Evolutionary conservation across 2,797 vertebrate genomes (phyloP), one percentile per base, ranked within the genome.

Genomic region (Oreonectes daqikongensis): DNA sequence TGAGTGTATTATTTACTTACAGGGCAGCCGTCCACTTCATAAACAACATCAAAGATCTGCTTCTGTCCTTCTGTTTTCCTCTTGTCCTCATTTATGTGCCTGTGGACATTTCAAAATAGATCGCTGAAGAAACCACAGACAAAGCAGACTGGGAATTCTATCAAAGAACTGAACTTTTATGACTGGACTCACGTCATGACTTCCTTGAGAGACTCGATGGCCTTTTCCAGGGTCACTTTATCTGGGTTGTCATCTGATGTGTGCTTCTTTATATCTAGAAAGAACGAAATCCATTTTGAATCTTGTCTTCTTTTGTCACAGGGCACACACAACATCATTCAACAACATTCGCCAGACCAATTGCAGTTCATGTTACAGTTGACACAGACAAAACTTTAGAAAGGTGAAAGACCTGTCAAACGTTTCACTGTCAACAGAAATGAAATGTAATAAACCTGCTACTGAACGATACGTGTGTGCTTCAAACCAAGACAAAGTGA

Each of bases 21-120:
- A 42, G 97, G 97, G 81, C 97, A 99, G 81, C 96, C 96, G 78
- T 98, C 98, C 38, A 99, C 98, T 91, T 99, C 97, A 87, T 99
- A 99, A 80, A 99, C 96, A 12, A 99, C 96, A 1, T 99, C 96
- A 85, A 99, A 99, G 88, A 99, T 98, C 87, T 97, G 97, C 87
- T 95, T 97, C 85, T 99, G 97, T 61, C 95, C 96, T 85, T 99
- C 98, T 0, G 98, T 99, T 93, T 98, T 99, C 81, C 98, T 95
- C 91, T 99, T 99, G 90, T 99, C 98, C 86, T 99, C 98, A 57
- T 99, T 99, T 87, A 99, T 99, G 85, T 99, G 97, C 44, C 97
- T 99, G 84, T 79, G 42, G 68, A 17, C 10, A 55, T 52, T 20
- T 44, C 11, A 82, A 17, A 65, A 69, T 24, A 48, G n/a, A n/a